phyloP scores from a whole-genome alignment of 1,140 invertebrate genomes.

The Brachionus paranguensis region DNA sequence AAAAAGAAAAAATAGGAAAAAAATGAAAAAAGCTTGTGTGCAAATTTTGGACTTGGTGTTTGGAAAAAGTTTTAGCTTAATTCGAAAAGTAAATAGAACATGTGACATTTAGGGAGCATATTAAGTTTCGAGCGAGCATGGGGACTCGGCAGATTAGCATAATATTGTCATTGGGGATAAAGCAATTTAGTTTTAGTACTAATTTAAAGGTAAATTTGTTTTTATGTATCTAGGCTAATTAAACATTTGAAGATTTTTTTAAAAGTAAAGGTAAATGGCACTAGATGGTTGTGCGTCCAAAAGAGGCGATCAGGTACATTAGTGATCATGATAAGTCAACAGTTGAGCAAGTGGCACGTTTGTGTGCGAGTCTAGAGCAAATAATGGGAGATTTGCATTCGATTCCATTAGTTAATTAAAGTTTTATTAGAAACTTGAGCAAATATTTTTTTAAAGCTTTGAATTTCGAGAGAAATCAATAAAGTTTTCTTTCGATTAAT shows the following conservation, averaged over 20 bases:
- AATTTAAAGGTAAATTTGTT: slow-evolving; percentile 21
- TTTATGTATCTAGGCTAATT: slow-evolving; percentile 36
- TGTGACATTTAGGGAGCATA: neutral
- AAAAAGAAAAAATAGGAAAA: neutral
- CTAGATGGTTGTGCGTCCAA: neutral
- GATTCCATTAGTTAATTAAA: slow-evolving; percentile 17
- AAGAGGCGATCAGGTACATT: neutral
- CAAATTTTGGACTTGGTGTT: neutral
- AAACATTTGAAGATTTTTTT: slow-evolving; percentile 15
- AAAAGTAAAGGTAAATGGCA: neutral
- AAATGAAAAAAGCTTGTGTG: neutral
- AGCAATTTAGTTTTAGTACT: neutral
- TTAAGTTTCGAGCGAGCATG: neutral
- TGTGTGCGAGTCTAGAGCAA: neutral
- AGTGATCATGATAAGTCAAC: slow-evolving; percentile 6
- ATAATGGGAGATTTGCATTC: neutral
- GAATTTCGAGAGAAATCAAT: slow-evolving; percentile 6
- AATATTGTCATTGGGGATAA: slow-evolving; percentile 23
- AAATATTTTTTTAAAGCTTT: slow-evolving; percentile 3
- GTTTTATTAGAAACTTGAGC: slow-evolving; percentile 4
- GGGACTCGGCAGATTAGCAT: neutral
- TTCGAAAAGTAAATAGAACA: neutral
- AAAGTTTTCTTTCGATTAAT: slow-evolving; percentile 4
- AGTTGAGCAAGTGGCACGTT: neutral
- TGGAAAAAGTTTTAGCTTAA: neutral